A percentile compares a stretch with the other conserved stretches of the same genome.
These are phyloP conservation scores for Octodonta nipae DNA, from an alignment of 2,888 invertebrate species.

Conservation along the genomic window DNA sequence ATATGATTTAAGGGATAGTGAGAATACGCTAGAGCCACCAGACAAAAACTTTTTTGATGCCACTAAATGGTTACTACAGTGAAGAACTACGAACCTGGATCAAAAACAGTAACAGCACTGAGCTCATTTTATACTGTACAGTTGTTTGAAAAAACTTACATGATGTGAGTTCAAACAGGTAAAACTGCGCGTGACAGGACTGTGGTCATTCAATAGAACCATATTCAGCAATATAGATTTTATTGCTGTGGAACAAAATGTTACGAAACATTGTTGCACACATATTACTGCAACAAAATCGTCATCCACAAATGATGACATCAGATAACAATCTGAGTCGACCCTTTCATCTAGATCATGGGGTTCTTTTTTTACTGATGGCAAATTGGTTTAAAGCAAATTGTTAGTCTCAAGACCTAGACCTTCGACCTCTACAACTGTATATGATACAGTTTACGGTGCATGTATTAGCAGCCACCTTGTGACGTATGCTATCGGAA, in stretches of 20 bases:
- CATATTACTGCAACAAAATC: not conserved
- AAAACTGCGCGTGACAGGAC: slow-evolving; percentile 12
- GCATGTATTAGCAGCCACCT: too few relatives aligned
- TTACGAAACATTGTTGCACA: not conserved
- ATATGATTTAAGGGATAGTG: too few relatives aligned
- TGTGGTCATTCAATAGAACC: slow-evolving; percentile 18
- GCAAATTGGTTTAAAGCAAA: too few relatives aligned
- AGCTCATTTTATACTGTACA: slow-evolving; percentile 2
- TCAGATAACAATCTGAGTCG: too few relatives aligned
- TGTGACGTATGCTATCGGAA: too few relatives aligned
- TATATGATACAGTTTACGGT: too few relatives aligned
- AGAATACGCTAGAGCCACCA: too few relatives aligned
- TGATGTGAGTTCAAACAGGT: slow-evolving; percentile 13
- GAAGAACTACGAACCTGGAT: slow-evolving; percentile 3
- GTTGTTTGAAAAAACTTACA: slow-evolving; percentile 18
- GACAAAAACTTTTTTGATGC: slow-evolving; percentile 25
- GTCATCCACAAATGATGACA: not conserved
- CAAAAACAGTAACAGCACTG: slow-evolving; percentile 1
- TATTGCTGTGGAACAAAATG: slow-evolving; percentile 7
- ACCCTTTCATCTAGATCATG: too few relatives aligned
- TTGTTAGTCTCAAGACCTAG: too few relatives aligned
- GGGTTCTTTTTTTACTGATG: too few relatives aligned
- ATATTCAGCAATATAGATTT: slow-evolving; percentile 13
- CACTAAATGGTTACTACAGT: slow-evolving; percentile 16
- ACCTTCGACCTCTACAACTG: too few relatives aligned